phyloP scores from a whole-genome alignment of 2,113 vertebrate genomes.

The Phrynosoma platyrhinos region DNA sequence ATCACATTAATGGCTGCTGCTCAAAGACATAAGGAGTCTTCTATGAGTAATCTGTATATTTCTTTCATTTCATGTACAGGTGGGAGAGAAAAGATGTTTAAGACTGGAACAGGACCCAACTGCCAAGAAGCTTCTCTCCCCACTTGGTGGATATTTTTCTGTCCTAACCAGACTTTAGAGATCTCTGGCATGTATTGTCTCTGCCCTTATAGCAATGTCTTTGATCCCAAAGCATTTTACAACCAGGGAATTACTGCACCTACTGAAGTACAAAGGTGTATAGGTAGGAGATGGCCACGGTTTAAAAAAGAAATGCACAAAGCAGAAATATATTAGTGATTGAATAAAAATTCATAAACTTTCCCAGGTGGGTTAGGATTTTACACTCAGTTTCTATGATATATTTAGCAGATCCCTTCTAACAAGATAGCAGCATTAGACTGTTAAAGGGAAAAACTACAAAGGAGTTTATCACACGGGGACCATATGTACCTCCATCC shows the following conservation, averaged over 20 bases:
- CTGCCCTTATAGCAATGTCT: conserved; percentile 17
- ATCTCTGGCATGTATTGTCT: conserved; percentile 2
- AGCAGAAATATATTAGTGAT: conserved; percentile 17
- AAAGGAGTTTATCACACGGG: not conserved
- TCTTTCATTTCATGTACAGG: conserved; percentile 63
- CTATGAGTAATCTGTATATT: conserved; percentile 64
- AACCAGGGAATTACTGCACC: conserved; percentile 33
- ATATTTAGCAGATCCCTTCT: conserved; percentile 10
- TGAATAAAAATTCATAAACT: conserved; percentile 26
- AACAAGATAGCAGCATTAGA: not conserved
- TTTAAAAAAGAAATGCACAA: not conserved
- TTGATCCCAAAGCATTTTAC: conserved; percentile 25
- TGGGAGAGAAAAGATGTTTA: not conserved
- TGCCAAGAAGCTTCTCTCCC: conserved; percentile 58
- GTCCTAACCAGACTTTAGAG: conserved; percentile 28
- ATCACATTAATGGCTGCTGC: conserved; percentile 69
- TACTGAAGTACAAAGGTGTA: conserved; percentile 28
- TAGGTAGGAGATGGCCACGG: not conserved
- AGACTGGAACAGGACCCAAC: conserved; percentile 65
- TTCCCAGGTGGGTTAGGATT: not conserved
- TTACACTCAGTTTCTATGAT: not conserved
- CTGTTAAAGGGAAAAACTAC: not conserved
- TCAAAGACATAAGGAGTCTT: conserved; percentile 63
- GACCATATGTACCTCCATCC: no score
- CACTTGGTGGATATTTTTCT: conserved; percentile 35